Evolutionary conservation across 2,888 invertebrate species (phyloP).

Genomic region (Synanthedon andrenaeformis): DNA sequence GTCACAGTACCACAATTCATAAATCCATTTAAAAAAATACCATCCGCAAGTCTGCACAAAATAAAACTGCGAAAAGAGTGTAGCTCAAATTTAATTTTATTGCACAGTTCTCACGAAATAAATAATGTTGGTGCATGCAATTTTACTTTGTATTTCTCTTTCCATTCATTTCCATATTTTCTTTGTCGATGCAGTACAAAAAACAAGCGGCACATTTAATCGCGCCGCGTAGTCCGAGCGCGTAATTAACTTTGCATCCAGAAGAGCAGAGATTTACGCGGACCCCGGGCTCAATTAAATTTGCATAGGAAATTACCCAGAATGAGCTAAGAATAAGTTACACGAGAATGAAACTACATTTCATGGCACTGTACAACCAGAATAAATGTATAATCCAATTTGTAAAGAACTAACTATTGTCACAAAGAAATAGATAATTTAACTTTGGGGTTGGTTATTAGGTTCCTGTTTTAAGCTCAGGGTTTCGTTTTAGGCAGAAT

Average conservation of each 20-base stretch:
- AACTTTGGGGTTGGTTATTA: too few relatives aligned
- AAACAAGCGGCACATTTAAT: slow-evolving; percentile 57
- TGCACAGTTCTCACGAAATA: too few relatives aligned
- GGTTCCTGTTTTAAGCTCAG: too few relatives aligned
- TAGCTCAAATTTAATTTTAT: too few relatives aligned
- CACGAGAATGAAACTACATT: slow-evolving; percentile 25
- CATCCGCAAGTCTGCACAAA: too few relatives aligned
- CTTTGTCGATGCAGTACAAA: slow-evolving; percentile 59
- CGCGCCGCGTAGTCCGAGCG: slow-evolving; percentile 45
- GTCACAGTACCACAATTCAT: too few relatives aligned
- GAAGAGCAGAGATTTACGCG: slow-evolving; percentile 64
- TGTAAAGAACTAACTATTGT: background rate
- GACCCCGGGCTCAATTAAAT: slow-evolving; percentile 67
- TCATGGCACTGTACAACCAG: background rate
- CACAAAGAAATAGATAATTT: too few relatives aligned
- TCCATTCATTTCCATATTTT: slow-evolving; percentile 15
- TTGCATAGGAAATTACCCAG: slow-evolving; percentile 69
- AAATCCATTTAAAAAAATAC: too few relatives aligned
- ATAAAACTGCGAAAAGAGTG: too few relatives aligned
- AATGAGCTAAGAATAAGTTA: slow-evolving; percentile 63
- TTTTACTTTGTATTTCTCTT: background rate
- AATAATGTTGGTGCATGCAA: too few relatives aligned
- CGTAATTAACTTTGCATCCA: slow-evolving; percentile 66
- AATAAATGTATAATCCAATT: background rate
- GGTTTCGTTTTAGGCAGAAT: too few relatives aligned